Percentiles rank a stretch among this genome's conserved stretches.
Evolutionary conservation across 64 coral and sea anemone genomes (phyloP).

Genomic region (Pocillopora verrucosa): DNA sequence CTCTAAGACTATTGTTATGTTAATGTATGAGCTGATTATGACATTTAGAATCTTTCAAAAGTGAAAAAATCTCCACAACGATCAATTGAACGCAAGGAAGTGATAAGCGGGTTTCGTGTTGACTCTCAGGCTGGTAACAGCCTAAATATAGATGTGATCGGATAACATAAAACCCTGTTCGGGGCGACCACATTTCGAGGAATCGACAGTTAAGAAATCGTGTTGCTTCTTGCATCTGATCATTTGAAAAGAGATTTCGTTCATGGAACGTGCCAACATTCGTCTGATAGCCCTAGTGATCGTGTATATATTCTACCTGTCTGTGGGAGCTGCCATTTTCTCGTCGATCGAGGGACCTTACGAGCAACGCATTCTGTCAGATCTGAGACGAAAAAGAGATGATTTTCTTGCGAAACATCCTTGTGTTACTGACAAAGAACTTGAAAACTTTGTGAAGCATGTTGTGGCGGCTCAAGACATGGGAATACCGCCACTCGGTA

Average conservation of each 20-base stretch:
- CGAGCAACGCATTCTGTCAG: constrained; percentile 68
- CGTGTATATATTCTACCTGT: constrained; percentile 88
- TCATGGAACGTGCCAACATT: constrained; percentile 79
- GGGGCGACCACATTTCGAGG: background rate
- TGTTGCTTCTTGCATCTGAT: background rate
- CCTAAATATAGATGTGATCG: constrained; percentile 42
- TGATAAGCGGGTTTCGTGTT: background rate
- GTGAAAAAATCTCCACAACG: constrained; percentile 9
- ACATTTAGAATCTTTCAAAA: background rate
- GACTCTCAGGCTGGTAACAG: background rate
- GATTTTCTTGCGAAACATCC: constrained; percentile 76
- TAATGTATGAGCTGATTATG: constrained; percentile 24
- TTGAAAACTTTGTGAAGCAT: constrained; percentile 66
- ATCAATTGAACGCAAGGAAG: background rate
- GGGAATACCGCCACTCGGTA: constrained; percentile 68
- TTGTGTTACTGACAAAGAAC: constrained; percentile 63
- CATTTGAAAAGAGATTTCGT: background rate
- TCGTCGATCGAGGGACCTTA: constrained; percentile 91
- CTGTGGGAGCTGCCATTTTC: constrained; percentile 90
- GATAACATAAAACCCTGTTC: background rate
- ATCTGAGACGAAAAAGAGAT: constrained; percentile 67
- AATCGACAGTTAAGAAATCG: background rate
- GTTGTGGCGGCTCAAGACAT: constrained; percentile 73
- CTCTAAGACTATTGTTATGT: constrained; percentile 11
- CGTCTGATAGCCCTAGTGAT: constrained; percentile 70